phyloP scores from a whole-genome alignment of 2,113 vertebrate genomes.

The Genyomyrus donnyi region DNA sequence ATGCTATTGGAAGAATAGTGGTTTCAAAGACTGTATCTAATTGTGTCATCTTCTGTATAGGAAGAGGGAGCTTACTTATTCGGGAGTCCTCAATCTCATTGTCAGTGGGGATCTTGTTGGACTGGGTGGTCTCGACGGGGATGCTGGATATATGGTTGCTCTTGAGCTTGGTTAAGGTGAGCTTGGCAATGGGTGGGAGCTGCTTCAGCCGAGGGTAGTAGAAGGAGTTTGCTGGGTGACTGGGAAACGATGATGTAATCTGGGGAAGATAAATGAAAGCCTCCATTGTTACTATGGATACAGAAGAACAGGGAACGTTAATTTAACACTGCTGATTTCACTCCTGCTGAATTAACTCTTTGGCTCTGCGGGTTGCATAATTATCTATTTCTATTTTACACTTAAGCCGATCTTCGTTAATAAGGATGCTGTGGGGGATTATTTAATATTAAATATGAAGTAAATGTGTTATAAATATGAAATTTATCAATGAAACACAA shows the following conservation, averaged over 20 bases:
- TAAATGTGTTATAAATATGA: neutral
- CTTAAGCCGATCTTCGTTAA: neutral
- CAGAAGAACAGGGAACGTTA: neutral
- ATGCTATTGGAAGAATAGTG: neutral
- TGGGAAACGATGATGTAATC: conserved; percentile 89
- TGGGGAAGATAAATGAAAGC: conserved; percentile 37
- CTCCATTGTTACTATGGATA: neutral
- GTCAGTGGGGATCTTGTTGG: conserved; percentile 62
- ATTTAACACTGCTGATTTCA: neutral
- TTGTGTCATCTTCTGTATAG: neutral
- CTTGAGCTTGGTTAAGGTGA: conserved; percentile 73
- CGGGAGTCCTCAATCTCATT: conserved; percentile 76
- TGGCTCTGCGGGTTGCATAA: neutral
- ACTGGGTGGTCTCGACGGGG: conserved; percentile 56
- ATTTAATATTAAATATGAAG: neutral
- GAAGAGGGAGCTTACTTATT: conserved; percentile 64
- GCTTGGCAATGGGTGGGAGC: conserved; percentile 84
- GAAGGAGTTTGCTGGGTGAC: conserved; percentile 93
- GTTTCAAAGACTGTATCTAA: neutral
- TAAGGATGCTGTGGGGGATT: neutral
- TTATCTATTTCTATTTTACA: neutral
- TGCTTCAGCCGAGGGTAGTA: conserved; percentile 87
- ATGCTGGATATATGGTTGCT: conserved; percentile 69
- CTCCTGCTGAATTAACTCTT: neutral
- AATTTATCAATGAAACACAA: neutral